phyloP scores from a whole-genome alignment of 2,888 invertebrate species.

The Arrhopalites spinosus region DNA sequence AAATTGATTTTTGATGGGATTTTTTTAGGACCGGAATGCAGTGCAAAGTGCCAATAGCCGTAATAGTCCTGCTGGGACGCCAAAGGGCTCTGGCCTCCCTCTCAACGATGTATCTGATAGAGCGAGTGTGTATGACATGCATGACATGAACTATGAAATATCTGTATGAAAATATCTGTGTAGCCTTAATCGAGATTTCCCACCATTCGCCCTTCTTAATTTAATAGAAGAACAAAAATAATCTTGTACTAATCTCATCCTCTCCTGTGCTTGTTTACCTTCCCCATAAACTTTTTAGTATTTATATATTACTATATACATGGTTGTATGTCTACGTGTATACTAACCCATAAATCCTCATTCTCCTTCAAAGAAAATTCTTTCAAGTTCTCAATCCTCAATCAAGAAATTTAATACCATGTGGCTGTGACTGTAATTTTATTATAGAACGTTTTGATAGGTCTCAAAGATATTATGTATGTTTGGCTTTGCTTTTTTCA shows the following conservation, averaged over 20 bases:
- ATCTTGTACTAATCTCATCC: neutral
- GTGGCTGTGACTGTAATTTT: no score
- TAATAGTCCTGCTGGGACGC: constrained; percentile 54
- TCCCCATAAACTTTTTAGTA: constrained; percentile 12
- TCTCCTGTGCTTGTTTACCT: no score
- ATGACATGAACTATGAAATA: constrained; percentile 95
- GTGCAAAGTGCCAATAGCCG: constrained; percentile 28
- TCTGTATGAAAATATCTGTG: constrained; percentile 82
- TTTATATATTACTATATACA: neutral
- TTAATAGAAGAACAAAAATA: neutral
- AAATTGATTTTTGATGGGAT: no score
- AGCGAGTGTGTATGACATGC: constrained; percentile 88
- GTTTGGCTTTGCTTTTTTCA: neutral
- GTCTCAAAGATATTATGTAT: neutral
- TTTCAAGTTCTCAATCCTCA: no score
- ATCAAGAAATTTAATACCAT: no score
- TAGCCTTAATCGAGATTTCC: constrained; percentile 31
- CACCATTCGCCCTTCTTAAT: neutral
- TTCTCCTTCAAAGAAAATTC: no score
- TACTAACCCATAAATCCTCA: no score
- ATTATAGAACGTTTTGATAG: no score
- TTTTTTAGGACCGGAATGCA: no score
- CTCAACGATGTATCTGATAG: constrained; percentile 74
- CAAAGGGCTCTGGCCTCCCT: constrained; percentile 52
- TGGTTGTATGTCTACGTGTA: no score